Conservation (phyloP, 2,797 vertebrate species). For the Schizopygopsis pylzovi region DNA sequence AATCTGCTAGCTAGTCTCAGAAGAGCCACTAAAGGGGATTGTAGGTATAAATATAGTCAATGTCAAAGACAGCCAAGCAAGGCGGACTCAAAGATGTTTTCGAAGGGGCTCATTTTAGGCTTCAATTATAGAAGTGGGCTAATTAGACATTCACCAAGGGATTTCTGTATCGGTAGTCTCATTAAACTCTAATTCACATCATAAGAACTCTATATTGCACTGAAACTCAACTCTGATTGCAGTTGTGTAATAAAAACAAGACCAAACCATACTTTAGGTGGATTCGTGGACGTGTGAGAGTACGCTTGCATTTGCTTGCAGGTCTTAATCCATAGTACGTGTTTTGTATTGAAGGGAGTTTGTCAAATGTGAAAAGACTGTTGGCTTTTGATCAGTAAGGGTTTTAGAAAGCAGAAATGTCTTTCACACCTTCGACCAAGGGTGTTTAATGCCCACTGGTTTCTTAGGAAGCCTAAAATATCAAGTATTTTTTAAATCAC, state of each 20-base stretch:
- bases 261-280: constrained; percentile 12
- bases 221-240: constrained; percentile 27
- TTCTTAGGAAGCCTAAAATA: constrained; percentile 12
- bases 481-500: background rate
- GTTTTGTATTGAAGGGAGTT: background rate
- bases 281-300: background rate
- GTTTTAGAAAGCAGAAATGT: constrained; percentile 16
- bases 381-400: background rate
- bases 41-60: constrained; percentile 58
- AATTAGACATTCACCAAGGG: constrained; percentile 72
- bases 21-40: constrained; percentile 49
- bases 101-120: constrained; percentile 70
- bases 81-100: constrained; percentile 76
- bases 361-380: background rate
- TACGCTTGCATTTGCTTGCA: background rate
- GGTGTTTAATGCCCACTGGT: constrained; percentile 30
- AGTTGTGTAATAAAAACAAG: constrained; percentile 10
- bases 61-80: constrained; percentile 54
- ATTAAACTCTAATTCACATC: constrained; percentile 54
- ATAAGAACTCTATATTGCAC: background rate
- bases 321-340: background rate
- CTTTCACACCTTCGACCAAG: constrained; percentile 1
- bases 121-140: constrained; percentile 84
- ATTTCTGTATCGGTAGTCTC: constrained; percentile 52
- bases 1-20: constrained; percentile 48